Evolutionary conservation across 2,113 vertebrate genomes (phyloP).

Genomic region (Trogon surrucura): DNA sequence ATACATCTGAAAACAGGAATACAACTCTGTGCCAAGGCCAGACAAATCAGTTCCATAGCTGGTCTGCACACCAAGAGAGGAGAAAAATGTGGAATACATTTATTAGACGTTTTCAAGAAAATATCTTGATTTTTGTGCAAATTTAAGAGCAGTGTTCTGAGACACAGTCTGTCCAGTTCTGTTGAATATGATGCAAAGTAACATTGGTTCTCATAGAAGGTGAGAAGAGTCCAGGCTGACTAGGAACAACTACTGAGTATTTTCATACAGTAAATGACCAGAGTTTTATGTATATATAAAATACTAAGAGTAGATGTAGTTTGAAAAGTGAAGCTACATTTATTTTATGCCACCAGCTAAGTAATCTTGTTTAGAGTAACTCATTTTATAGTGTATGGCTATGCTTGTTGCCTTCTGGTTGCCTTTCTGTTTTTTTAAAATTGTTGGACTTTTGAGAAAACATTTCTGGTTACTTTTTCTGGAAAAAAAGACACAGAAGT

Average conservation of each 20-base stretch:
- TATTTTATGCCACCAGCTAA: not conserved
- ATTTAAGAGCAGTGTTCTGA: not conserved
- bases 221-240: not conserved
- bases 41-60: slow-evolving; percentile 26
- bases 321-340: not conserved
- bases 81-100: not conserved
- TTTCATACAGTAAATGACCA: not conserved
- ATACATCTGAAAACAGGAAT: slow-evolving; percentile 21
- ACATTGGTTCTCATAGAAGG: not conserved
- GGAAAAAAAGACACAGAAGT: not conserved
- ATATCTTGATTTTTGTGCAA: not conserved
- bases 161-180: not conserved
- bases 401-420: not conserved
- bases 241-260: not conserved
- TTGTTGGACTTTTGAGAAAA: not conserved
- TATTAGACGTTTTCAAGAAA: not conserved
- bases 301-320: not conserved
- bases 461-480: not conserved
- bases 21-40: slow-evolving; percentile 6
- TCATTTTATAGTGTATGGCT: not conserved
- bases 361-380: not conserved
- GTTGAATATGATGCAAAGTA: not conserved
- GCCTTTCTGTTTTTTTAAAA: slow-evolving; percentile 3
- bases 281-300: not conserved
- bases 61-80: not conserved